Base-by-base conservation (phyloP, 2,797 vertebrate genomes). In the Paedocypris micromegethes region DNA sequence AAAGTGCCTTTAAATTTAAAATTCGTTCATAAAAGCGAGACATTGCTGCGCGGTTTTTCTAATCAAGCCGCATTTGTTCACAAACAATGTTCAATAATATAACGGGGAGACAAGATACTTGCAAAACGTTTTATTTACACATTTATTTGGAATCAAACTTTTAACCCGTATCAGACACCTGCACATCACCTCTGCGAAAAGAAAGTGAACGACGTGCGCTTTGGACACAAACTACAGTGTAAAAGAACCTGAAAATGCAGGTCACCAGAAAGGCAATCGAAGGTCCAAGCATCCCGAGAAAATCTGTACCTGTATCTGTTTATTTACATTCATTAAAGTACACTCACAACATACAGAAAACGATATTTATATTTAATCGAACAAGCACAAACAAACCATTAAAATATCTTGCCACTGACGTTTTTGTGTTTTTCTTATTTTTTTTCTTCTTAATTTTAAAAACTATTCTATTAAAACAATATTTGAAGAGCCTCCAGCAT, bases 401-500 rank as follows among this genome's bases (percentile, higher is more conserved):
- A 84, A 86, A 87, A 87, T 80, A 78, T 83, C 85, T 84, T 74
- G 79, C 48, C 77, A 85, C 77, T 82, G 78, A 86, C 80, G 72
- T 82, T 79, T 66, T 75, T 62, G 56, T 54, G 73, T 83, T 85
- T 79, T 81, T 83, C 74, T 54, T 45, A n/a, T 58, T 68, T 64
- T 79, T 75, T 69, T 71, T 69, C 67, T 64, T 47, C 9, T 61
- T 73, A 63, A 76, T 84, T 79, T 84, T 84, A 81, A 86, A 66
- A 88, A 81, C 88, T 90, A 90, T 83, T 88, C 88, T 91, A 89
- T 89, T 81, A 86, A 87, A 84, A 76, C 81, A 77, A 83, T 84
- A 85, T 88, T 79, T 86, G 58, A 90, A 90, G 87, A 90, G 86
- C 88, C 87, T 89, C 87, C 88, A 86, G 84, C 76, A 82, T 85